Base-by-base conservation (phyloP, 1,140 invertebrate species). In the Batillaria attramentaria region DNA sequence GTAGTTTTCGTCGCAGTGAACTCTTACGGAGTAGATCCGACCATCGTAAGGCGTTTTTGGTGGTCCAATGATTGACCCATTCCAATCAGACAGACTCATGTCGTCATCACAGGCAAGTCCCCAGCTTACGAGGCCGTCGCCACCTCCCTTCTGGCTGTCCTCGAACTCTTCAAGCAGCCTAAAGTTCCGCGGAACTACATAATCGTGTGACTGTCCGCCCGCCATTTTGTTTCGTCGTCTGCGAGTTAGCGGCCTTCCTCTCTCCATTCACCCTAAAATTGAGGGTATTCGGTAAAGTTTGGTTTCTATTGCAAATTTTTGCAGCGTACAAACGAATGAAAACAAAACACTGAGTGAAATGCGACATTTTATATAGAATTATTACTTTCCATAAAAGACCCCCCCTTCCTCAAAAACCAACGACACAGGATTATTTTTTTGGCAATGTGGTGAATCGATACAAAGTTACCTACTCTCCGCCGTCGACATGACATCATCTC, bases 71-170 rank as follows among this genome's bases (percentile, higher is more conserved):
- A 99, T 99, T 96, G 99, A 99, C 79, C 97, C 97, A 90, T 96
- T 99, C 98, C 98, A 99, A 91, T 97, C 95, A 87, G 96, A 98
- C 68, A 99, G 93, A 85, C 97, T 98, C 96, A 99, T 99, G 91
- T 99, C 98, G 92, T 98, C 97, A 91, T 99, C 98, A 91, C 97
- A 97, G 92, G 99, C 97, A 82, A 99, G 93, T 75, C 98, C 98
- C 98, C 98, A 99, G 89, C 97, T 98, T 89, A 99, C 99, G 60
- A 97, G 99, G 77, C 98, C 98, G 94, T 99, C 98, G 77, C 97
- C 97, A 86, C 98, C 96, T 88, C 98, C 98, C 92, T 99, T 99
- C 92, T 99, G 97, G 78, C 98, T 98, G 92, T 98, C 97, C 93
- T 99, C 98, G 84, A 99, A 92, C 92, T 99, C 98, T 93, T 99